Percentiles rank a stretch among this genome's conserved stretches.
phyloP scores from a whole-genome alignment of 1,140 invertebrate species.

The Portunus trituberculatus region DNA sequence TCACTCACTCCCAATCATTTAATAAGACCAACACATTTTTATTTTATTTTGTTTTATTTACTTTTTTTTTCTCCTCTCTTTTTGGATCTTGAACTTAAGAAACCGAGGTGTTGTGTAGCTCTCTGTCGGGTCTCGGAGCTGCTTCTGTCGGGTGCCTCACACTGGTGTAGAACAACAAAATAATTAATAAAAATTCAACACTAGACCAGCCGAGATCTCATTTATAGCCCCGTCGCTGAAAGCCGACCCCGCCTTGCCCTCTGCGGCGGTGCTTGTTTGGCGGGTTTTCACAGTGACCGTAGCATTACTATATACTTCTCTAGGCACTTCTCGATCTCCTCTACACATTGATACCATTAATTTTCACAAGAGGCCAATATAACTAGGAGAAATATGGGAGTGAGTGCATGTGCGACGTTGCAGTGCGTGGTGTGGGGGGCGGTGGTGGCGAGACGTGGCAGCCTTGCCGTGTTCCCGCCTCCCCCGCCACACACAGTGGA shows the following conservation, averaged over 20 bases:
- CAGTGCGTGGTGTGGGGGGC: neutral
- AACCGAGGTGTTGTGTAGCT: neutral
- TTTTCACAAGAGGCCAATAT: neutral
- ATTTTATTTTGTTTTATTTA: neutral
- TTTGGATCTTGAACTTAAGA: neutral
- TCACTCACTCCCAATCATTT: neutral
- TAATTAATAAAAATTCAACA: constrained; percentile 59
- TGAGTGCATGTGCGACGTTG: constrained; percentile 55
- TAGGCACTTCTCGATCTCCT: neutral
- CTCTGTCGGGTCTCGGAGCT: neutral
- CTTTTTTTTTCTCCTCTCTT: neutral
- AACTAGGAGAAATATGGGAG: constrained; percentile 9
- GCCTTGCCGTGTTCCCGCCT: neutral
- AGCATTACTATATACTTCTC: neutral
- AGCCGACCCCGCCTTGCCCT: constrained; percentile 59
- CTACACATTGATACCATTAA: neutral
- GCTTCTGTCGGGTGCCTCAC: neutral
- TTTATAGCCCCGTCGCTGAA: constrained; percentile 71
- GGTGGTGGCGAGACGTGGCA: constrained; percentile 53
- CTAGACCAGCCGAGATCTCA: constrained; percentile 55
- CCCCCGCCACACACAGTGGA: constrained; percentile 58
- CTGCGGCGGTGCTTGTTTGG: neutral
- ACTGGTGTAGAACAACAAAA: constrained; percentile 17
- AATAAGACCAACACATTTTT: neutral
- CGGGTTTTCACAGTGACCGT: neutral